Base-by-base conservation (phyloP, 2,888 invertebrate species). In the Caenorhabditis wallacei region DNA sequence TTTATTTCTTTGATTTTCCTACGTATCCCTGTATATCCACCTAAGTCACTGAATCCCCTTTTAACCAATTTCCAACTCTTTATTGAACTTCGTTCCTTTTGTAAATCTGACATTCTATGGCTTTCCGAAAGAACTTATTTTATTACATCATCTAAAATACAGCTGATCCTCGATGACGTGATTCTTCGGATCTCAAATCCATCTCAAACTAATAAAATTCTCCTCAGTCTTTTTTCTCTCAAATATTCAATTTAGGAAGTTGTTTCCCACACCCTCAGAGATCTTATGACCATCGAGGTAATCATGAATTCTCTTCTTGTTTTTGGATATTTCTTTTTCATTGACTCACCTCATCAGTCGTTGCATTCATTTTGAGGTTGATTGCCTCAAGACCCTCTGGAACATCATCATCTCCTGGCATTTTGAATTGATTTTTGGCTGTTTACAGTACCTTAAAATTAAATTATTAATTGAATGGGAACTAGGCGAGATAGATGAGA, bases 281-380 rank as follows among this genome's bases (percentile, higher is more conserved):
- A 18, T 70, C 48, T 51, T 18, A 20, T 53, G 66, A 53, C 61
- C 68, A 64, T 72, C 68, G 54, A 80, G 68, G 72, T 63, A 68
- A 74, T 66, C 53, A 51, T 35, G 51, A 59, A 68, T 76, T 82
- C 76, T 51, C 3, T 53, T 43, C n/a, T n/a, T n/a, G n/a, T n/a
- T n/a, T n/a, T n/a, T n/a, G n/a, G n/a, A 48, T 64, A 5, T 76
- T 51, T 37, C 30, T 30, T 5, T 30, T 51, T 46, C 43, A 46
- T 57, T 43, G 26, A 88, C 90, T 85, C 68, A 91, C 91, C 35
- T 91, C 91, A 78, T 91, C 91, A 18, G 91, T 88, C 16, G 87
- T 88, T 11, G 88, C 84, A 78, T 92, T 91, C 87, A 92, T 92
- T 78, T 89, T 90, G 63, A 91, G 87, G 80, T 91, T 91, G 84